Evolutionary conservation across 2,113 vertebrate genomes (phyloP), one percentile per base, ranked within the genome.

Genomic region (Malaclemys terrapin): DNA sequence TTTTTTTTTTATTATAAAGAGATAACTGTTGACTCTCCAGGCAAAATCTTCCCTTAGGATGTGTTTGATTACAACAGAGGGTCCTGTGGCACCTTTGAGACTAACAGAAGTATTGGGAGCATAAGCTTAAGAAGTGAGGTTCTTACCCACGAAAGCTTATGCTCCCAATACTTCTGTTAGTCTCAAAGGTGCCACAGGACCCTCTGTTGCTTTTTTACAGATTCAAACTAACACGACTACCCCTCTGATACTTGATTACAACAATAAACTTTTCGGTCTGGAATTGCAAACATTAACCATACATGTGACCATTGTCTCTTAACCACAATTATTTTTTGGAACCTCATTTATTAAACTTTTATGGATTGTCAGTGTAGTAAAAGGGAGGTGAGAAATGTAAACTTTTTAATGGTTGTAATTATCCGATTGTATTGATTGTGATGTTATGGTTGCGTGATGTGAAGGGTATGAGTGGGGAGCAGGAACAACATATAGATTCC

Each of bases 371-470:
- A 93, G 94, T 93, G 95, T 76, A 91, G 87, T 97, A 97, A 95
- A 98, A 72, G 65, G 89, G 88, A 97, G 92, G 89, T 89, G 93
- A 95, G 88, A 81, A 90, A 90, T 85, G 52, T 96, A 96, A 98
- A 97, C 49, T 89, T 84, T 93, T 11, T 97, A 98, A 97, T 96
- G 97, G 96, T 35, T 90, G 91, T 96, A 97, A 98, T 98, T 97
- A 96, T 94, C 96, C 86, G 92, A 93, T 84, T 80, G 62, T 88
- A 97, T 97, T 93, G 89, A 97, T 98, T 90, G 91, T 89, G 47
- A 35, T 96, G 93, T 95, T 97, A 91, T 1, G 88, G 56, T 93
- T 92, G 54, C 0, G 0, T 94, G 94, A 85, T 95, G 69, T 62
- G 87, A 94, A 95, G 80, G 87, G 85, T 93, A 89, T 49, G 27